Conservation (phyloP, 2,113 vertebrate genomes). For the Pantherophis guttatus region DNA sequence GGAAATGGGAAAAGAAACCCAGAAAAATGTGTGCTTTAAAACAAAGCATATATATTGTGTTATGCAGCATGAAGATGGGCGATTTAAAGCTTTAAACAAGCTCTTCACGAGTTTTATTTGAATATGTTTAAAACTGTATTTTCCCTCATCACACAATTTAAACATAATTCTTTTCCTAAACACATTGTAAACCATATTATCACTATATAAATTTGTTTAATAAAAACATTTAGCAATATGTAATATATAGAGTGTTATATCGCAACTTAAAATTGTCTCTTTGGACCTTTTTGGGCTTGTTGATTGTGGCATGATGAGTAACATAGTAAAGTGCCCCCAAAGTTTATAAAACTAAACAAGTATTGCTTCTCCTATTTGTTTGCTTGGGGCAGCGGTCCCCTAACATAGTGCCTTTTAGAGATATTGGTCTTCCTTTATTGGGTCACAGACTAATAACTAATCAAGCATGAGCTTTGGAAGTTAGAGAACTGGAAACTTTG, state of each 20-base stretch:
- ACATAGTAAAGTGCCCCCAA: background rate
- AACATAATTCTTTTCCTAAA: background rate
- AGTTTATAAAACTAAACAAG: background rate
- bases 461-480: background rate
- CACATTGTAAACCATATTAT: background rate
- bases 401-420: background rate
- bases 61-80: no score
- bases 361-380: background rate
- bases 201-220: background rate
- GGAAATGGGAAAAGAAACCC: background rate
- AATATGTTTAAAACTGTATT: background rate
- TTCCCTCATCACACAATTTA: background rate
- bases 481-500: background rate
- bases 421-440: background rate
- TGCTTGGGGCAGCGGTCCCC: background rate
- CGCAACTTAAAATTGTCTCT: background rate
- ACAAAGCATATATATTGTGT: background rate
- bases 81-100: background rate
- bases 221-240: background rate
- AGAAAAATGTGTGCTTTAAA: no score
- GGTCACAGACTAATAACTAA: background rate
- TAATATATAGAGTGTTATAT: background rate
- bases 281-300: background rate
- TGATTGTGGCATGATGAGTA: background rate
- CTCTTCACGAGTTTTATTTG: background rate